Evolutionary conservation across 1,140 invertebrate genomes (phyloP), one percentile per base, ranked within the genome.

Genomic region (Uloborus diversus): DNA sequence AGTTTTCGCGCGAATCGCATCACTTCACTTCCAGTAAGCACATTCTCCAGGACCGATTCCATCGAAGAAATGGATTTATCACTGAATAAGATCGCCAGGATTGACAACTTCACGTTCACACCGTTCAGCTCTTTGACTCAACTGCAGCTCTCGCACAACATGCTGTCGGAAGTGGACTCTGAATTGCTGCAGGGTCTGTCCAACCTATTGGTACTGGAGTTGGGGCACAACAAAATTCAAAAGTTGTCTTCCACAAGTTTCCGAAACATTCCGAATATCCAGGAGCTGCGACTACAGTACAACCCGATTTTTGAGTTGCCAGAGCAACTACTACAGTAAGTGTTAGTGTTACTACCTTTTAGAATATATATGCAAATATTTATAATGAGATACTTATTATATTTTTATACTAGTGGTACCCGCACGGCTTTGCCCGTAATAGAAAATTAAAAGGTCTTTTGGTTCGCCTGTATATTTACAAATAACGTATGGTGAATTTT

Each of bases 271-370:
- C 71, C 61, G 0, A 30, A 33, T 32, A 28, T 76, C 2, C 47
- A 51, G 23, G 71, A 76, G n/a, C n/a, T 76, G 7, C 49, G 61
- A 14, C 4, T 76, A n/a, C 71, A 76, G 30, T 76, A 64, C 30
- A 76, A 76, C 9, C 59, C 59, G 0, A 14, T 76, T 4, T 65
- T 64, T 27, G 28, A 64, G 1, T 27, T 76, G 7, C 71, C 59
- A 5, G 69, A 73, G 14, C 4, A 73, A 3, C 3, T 73, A 4
- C 49, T 73, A 11, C 23, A 73, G 69, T 73, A 61, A 73, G 69
- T 73, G 49, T 42, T 30, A 57, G 4, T 28, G 4, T 30, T 4
- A 47, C 23, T 27, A 4, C 1, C 25, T 35, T 27, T 0, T n/a
- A n/a, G n/a, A n/a, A n/a, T n/a, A n/a, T n/a, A n/a, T n/a, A n/a